phyloP scores from a whole-genome alignment of 2,888 invertebrate genomes.

The Cremastinae sp. region DNA sequence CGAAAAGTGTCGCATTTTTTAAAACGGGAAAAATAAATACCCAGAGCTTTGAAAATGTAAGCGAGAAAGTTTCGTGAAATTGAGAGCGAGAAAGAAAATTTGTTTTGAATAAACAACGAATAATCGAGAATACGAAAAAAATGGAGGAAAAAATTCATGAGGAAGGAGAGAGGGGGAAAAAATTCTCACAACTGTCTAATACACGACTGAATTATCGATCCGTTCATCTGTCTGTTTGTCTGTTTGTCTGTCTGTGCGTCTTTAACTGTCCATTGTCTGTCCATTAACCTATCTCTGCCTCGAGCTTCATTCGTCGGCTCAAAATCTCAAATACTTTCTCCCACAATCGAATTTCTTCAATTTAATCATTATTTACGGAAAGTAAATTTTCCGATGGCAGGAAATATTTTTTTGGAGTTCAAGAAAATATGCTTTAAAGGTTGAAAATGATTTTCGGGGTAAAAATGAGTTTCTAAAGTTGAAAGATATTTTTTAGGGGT shows the following conservation, averaged over 20 bases:
- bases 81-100: slow-evolving; percentile 55
- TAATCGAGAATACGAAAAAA: slow-evolving; percentile 66
- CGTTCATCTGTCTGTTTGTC: slow-evolving; percentile 68
- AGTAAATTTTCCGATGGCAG: too few relatives aligned
- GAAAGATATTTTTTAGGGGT: too few relatives aligned
- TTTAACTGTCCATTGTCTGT: slow-evolving; percentile 51
- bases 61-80: slow-evolving; percentile 20
- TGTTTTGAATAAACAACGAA: slow-evolving; percentile 76
- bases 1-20: background rate
- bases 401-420: too few relatives aligned
- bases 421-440: too few relatives aligned
- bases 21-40: background rate
- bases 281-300: slow-evolving; percentile 65
- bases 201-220: slow-evolving; percentile 71
- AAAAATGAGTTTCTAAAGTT: too few relatives aligned
- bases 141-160: slow-evolving; percentile 33
- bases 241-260: slow-evolving; percentile 62
- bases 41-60: slow-evolving; percentile 28
- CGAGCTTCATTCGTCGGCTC: slow-evolving; percentile 40
- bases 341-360: background rate
- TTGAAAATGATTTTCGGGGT: background rate
- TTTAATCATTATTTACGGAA: background rate
- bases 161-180: slow-evolving; percentile 35
- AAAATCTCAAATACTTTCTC: slow-evolving; percentile 15
- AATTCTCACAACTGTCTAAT: slow-evolving; percentile 69